Evolutionary conservation across 2,113 vertebrate genomes (phyloP).

Genomic region (mouse (Mus musculus)): DNA sequence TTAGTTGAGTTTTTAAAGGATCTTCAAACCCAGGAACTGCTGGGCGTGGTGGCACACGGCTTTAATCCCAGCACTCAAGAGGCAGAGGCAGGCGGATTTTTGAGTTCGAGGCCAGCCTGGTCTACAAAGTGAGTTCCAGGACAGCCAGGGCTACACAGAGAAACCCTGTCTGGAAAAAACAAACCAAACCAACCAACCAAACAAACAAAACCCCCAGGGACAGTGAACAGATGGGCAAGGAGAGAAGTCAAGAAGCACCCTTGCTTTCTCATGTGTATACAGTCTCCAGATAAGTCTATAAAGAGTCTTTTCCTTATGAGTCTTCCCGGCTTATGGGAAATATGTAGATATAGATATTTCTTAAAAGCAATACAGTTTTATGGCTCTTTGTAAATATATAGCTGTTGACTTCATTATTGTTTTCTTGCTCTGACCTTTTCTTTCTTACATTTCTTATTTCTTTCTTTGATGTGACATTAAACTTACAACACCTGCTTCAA

Average conservation of each 20-base stretch:
- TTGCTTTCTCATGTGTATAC: background rate
- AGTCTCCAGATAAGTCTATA: background rate
- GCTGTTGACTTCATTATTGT: background rate
- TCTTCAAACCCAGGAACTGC: background rate
- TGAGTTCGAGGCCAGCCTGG: too few species aligned
- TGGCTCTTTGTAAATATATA: background rate
- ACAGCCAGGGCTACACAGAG: too few species aligned
- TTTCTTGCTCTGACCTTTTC: background rate
- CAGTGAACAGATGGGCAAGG: background rate
- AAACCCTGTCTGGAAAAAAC: too few species aligned
- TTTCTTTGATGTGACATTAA: conserved; percentile 30
- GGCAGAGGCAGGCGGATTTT: too few species aligned
- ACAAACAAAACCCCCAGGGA: background rate
- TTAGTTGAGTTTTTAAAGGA: conserved; percentile 54
- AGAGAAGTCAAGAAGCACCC: background rate
- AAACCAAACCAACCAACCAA: too few species aligned
- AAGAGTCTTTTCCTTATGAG: background rate
- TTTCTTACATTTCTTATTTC: background rate
- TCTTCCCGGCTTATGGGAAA: background rate
- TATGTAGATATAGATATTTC: background rate
- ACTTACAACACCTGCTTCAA: conserved; percentile 4
- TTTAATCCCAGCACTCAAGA: too few species aligned
- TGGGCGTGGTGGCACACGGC: too few species aligned
- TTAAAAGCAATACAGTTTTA: background rate
- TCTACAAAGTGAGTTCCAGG: too few species aligned